These are phyloP conservation scores for Lontra canadensis DNA, from an alignment of 2,113 vertebrate genomes.

Conservation along the genomic window DNA sequence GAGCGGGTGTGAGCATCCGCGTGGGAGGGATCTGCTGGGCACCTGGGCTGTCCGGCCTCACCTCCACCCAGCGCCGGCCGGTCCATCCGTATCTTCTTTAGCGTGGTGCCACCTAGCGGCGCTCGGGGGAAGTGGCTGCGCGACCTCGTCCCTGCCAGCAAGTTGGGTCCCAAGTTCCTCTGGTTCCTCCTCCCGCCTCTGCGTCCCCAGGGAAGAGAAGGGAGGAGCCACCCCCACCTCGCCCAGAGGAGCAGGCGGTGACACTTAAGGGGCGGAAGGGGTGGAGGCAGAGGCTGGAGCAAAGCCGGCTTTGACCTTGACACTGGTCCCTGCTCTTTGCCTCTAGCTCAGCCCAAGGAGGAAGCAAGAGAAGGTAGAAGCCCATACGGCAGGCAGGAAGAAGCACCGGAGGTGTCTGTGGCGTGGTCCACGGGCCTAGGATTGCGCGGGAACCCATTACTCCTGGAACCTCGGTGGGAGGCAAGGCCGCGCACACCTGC, in stretches of 20 bases:
- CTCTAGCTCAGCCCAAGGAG: background rate
- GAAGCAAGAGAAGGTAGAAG: background rate
- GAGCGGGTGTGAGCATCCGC: background rate
- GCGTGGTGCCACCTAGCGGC: slow-evolving; percentile 70
- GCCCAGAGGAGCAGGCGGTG: background rate
- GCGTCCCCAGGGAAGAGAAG: background rate
- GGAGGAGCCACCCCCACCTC: background rate
- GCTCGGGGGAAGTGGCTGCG: background rate
- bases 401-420: background rate
- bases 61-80: accelerated
- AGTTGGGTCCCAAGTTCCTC: background rate
- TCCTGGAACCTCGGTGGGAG: background rate
- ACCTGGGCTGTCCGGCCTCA: accelerated
- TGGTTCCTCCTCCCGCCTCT: accelerated
- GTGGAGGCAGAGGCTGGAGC: background rate
- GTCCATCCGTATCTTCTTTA: background rate
- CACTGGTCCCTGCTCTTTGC: background rate
- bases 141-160: accelerated
- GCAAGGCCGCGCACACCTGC: background rate
- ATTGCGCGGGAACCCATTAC: background rate
- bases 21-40: accelerated
- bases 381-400: no score
- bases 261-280: no score
- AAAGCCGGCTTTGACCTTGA: background rate
- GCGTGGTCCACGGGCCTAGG: background rate